Percentiles rank a stretch among this genome's conserved stretches.
Evolutionary conservation across 2,797 vertebrate species (phyloP).

Genomic region (Erithacus rubecula): DNA sequence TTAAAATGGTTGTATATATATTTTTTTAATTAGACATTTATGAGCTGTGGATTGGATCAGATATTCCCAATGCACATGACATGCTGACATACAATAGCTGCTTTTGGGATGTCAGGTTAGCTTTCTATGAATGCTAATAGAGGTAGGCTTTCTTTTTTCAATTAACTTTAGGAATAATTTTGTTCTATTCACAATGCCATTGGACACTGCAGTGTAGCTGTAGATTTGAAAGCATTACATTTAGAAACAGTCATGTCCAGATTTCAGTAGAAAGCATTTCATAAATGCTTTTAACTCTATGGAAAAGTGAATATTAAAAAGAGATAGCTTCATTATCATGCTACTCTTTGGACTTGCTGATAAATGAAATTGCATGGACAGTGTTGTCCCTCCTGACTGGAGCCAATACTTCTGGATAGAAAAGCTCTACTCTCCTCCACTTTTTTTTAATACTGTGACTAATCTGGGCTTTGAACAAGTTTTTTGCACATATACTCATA

Average conservation of each 20-base stretch:
- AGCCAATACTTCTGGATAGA: background rate
- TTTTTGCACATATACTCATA: too few species aligned
- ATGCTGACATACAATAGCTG: slow-evolving; percentile 41
- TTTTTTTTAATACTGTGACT: background rate
- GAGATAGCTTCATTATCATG: background rate
- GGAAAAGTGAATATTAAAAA: background rate
- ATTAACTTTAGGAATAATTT: slow-evolving; percentile 40
- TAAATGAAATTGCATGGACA: background rate
- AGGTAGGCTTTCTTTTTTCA: background rate
- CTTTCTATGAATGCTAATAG: slow-evolving; percentile 46
- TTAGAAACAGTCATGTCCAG: background rate
- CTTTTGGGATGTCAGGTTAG: slow-evolving; percentile 41
- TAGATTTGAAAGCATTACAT: background rate
- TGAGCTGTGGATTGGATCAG: slow-evolving; percentile 50
- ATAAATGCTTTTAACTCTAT: background rate
- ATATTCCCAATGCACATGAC: slow-evolving; percentile 60
- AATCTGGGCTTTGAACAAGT: background rate
- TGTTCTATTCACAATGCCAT: background rate
- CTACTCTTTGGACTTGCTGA: background rate
- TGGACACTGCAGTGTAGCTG: background rate
- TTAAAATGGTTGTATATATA: slow-evolving; percentile 57
- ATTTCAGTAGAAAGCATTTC: background rate
- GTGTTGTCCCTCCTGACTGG: background rate
- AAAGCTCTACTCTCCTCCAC: background rate
- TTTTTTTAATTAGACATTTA: slow-evolving; percentile 71